Evolutionary conservation across 2,797 vertebrate genomes (phyloP).

Genomic region (Chaunax sp.): DNA sequence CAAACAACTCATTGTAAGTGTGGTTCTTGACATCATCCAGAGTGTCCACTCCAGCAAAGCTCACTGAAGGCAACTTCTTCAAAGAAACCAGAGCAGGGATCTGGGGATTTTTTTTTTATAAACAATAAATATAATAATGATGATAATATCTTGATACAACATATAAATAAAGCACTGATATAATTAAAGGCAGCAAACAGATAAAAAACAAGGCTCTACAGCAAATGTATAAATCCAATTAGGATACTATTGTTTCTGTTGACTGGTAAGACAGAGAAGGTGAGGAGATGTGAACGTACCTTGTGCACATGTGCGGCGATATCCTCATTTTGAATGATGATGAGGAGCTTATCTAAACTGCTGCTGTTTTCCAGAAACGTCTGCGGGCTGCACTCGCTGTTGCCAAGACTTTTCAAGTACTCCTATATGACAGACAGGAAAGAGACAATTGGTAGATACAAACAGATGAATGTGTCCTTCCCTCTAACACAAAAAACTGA

Average conservation of each 20-base stretch:
- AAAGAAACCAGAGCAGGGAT: constrained; percentile 93
- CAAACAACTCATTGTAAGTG: constrained; percentile 96
- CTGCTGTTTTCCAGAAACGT: constrained; percentile 90
- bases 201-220: constrained; percentile 1
- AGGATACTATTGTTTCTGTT: constrained; percentile 5
- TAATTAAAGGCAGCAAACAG: background rate
- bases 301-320: constrained; percentile 95
- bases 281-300: constrained; percentile 76
- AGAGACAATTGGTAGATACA: constrained; percentile 53
- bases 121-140: no score
- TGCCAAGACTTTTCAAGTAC: constrained; percentile 93
- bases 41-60: constrained; percentile 96
- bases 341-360: constrained; percentile 92
- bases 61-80: constrained; percentile 94
- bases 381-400: constrained; percentile 93
- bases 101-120: constrained; percentile 74
- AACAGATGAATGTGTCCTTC: constrained; percentile 38
- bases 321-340: constrained; percentile 99
- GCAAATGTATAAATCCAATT: constrained; percentile 5
- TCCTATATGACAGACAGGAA: constrained; percentile 69
- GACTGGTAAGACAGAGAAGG: background rate
- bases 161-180: background rate
- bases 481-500: constrained; percentile 29
- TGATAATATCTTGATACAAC: background rate
- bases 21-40: constrained; percentile 98